Evolutionary conservation across 2,113 vertebrate species (phyloP), one percentile per base, ranked within the genome.

Genomic region (Alosa alosa): DNA sequence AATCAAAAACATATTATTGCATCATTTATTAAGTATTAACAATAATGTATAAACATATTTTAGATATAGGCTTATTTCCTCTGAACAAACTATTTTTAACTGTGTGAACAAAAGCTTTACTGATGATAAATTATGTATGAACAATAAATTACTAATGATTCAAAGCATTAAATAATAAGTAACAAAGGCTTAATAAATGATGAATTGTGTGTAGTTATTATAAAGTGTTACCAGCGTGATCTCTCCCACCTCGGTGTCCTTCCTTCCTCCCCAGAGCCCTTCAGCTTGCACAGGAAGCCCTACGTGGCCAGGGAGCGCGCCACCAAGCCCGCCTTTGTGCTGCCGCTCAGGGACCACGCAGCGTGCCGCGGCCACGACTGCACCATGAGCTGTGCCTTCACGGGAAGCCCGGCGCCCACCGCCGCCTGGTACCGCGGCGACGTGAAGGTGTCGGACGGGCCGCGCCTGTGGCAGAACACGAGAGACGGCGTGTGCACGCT

Each of bases 381-480:
- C 81, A 86, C 90, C 82, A 90, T 91, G 93, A 95, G 90, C 87
- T 95, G 92, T 2, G 91, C 94, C 90, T 94, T 95, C 84, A 88
- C 92, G 55, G 91, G 93, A 82, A 92, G 68, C 41, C 93, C 91
- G 2, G 83, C 90, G 22, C 92, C 91, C n/a, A 83, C 85, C 0
- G 88, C 90, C 86, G 92, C 89, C 55, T 91, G 92, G 87, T 90
- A 88, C 52, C 94, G 94, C 68, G 90, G 84, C 0, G 89, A 90
- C 0, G 6, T 88, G 4, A 90, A 89, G 85, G 93, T 94, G 91
- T 91, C 83, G 0, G 91, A 90, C 82, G 91, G 89, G 83, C 86
- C 91, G 49, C 88, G 90, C 44, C 88, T 91, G 89, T 94, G 91
- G 91, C 91, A 94, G 84, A 92, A 85, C 89, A 94, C 91, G 17